phyloP scores from a whole-genome alignment of 2,113 vertebrate genomes.

The Mus spicilegus region DNA sequence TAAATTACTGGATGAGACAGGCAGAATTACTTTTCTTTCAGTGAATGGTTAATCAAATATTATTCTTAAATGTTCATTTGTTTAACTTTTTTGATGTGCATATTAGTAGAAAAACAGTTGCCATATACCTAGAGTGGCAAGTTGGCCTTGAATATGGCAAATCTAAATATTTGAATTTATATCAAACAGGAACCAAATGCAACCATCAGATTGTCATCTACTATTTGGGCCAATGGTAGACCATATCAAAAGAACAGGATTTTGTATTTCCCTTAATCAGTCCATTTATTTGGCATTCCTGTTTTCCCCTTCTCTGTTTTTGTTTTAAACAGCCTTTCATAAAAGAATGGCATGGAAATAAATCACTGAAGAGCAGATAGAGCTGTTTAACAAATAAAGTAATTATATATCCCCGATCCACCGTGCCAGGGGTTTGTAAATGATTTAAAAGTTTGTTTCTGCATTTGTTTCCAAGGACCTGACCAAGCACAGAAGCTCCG shows the following conservation, averaged over 20 bases:
- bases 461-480: slow-evolving; percentile 53
- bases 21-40: slow-evolving; percentile 88
- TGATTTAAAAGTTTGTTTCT: slow-evolving; percentile 71
- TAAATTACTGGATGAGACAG: slow-evolving; percentile 89
- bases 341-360: slow-evolving; percentile 26
- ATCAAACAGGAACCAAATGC: slow-evolving; percentile 79
- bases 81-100: slow-evolving; percentile 85
- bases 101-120: slow-evolving; percentile 84
- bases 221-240: not conserved
- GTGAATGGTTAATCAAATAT: slow-evolving; percentile 88
- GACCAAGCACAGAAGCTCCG: slow-evolving; percentile 61
- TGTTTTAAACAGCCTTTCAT: slow-evolving; percentile 41
- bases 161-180: slow-evolving; percentile 85
- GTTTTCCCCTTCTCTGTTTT: slow-evolving; percentile 27
- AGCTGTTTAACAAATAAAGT: slow-evolving; percentile 52
- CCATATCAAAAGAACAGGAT: not conserved
- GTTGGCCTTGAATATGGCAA: slow-evolving; percentile 81
- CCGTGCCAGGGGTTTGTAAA: not conserved
- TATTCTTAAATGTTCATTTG: slow-evolving; percentile 87
- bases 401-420: slow-evolving; percentile 34
- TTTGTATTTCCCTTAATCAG: slow-evolving; percentile 38
- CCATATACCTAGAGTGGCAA: slow-evolving; percentile 68
- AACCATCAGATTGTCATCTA: slow-evolving; percentile 57
- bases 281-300: slow-evolving; percentile 45
- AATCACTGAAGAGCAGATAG: slow-evolving; percentile 1